These are phyloP conservation scores for Halcyon smyrnensis DNA, from an alignment of 2,797 vertebrate species.

Conservation along the genomic window DNA sequence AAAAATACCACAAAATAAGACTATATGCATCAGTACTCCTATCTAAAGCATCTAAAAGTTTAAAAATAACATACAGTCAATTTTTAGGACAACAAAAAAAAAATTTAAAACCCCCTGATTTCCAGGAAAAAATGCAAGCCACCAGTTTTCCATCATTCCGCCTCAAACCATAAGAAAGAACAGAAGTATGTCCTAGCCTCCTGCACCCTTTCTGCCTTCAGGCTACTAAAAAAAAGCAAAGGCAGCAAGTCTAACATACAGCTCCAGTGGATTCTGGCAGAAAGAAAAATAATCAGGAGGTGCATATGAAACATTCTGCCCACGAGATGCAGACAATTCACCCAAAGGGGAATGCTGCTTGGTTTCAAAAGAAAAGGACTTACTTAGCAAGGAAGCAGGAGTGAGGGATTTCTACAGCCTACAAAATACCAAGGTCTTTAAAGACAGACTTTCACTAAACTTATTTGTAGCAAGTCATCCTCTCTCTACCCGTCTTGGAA, in stretches of 20 bases:
- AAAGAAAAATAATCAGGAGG: not conserved
- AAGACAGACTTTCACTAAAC: not conserved
- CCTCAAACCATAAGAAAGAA: not conserved
- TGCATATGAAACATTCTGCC: not conserved
- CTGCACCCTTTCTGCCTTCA: not conserved
- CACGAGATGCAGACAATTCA: not conserved
- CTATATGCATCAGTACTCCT: not conserved
- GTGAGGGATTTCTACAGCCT: not conserved
- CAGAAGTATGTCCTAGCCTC: accelerated
- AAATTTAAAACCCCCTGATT: no score
- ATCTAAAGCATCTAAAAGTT: not conserved
- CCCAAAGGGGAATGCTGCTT: not conserved
- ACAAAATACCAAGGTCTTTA: not conserved
- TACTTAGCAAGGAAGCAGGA: not conserved
- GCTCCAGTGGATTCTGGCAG: not conserved
- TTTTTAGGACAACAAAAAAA: not conserved
- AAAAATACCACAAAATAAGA: not conserved
- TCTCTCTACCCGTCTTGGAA: not conserved
- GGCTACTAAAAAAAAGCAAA: not conserved
- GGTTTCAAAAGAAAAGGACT: not conserved
- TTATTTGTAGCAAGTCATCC: not conserved
- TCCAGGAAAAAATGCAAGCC: not conserved
- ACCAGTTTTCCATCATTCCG: not conserved
- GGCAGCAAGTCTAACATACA: not conserved
- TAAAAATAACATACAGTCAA: not conserved